Conservation (phyloP, 2,113 vertebrate species). For the Muscicapa adusta region DNA sequence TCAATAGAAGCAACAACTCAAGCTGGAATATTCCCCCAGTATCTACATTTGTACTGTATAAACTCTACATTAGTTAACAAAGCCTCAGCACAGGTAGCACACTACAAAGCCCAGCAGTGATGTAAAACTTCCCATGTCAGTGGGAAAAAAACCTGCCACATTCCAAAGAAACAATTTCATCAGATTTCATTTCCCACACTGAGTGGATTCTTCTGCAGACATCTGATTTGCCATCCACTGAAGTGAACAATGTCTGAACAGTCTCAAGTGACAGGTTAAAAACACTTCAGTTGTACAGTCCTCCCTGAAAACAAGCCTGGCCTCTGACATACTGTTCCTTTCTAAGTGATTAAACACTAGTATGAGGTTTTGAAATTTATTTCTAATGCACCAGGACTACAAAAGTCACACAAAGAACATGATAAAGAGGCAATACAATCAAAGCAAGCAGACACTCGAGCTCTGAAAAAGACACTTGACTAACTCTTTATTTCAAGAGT, state of each 20-base stretch:
- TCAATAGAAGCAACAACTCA: background rate
- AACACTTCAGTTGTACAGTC: background rate
- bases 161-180: slow-evolving; percentile 9
- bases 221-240: background rate
- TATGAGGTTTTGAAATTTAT: slow-evolving; percentile 20
- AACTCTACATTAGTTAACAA: background rate
- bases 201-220: background rate
- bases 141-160: background rate
- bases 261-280: slow-evolving; percentile 15
- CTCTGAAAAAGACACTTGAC: slow-evolving; percentile 42
- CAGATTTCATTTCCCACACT: background rate
- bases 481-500: slow-evolving; percentile 61
- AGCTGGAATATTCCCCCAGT: background rate
- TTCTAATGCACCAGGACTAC: slow-evolving; percentile 4
- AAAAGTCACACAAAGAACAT: slow-evolving; percentile 26
- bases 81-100: background rate
- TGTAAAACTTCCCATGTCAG: background rate
- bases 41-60: background rate
- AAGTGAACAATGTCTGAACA: background rate
- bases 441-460: slow-evolving; percentile 54
- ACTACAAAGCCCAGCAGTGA: background rate
- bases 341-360: slow-evolving; percentile 7
- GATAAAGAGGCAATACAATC: slow-evolving; percentile 30
- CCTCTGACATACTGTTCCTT: slow-evolving; percentile 1
- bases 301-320: slow-evolving; percentile 29